phyloP scores from a whole-genome alignment of 2,797 vertebrate species.

The Chrysocyon brachyurus region DNA sequence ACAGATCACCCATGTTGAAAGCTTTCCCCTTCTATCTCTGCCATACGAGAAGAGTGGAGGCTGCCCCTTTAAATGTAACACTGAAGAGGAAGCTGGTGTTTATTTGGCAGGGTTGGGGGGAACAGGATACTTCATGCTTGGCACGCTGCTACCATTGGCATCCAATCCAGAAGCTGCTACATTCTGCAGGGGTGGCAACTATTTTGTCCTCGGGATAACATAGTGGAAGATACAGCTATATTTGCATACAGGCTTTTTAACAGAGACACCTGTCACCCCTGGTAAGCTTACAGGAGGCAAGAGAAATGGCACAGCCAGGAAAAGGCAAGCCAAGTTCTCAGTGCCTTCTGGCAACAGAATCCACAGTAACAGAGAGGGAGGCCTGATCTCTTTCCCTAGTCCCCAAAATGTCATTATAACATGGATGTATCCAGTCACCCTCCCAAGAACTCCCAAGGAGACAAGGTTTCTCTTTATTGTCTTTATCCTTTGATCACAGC shows the following conservation, averaged over 20 bases:
- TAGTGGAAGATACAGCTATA: slow-evolving; percentile 76
- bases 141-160: slow-evolving; percentile 69
- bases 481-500: slow-evolving; percentile 44
- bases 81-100: slow-evolving; percentile 62
- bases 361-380: slow-evolving; percentile 17
- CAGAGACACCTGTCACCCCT: slow-evolving; percentile 65
- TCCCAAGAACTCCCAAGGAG: slow-evolving; percentile 28
- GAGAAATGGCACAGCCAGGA: slow-evolving; percentile 65
- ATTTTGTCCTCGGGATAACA: slow-evolving; percentile 71
- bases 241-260: slow-evolving; percentile 71
- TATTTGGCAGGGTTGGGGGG: slow-evolving; percentile 17
- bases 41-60: slow-evolving; percentile 3
- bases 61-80: slow-evolving; percentile 52
- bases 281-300: slow-evolving; percentile 61
- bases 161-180: slow-evolving; percentile 62
- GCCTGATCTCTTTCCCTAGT: neutral
- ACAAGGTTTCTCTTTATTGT: neutral
- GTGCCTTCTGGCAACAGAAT: slow-evolving; percentile 66
- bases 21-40: neutral
- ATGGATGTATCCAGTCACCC: neutral
- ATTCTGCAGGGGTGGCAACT: slow-evolving; percentile 76
- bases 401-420: slow-evolving; percentile 35
- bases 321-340: slow-evolving; percentile 70
- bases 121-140: slow-evolving; percentile 69
- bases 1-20: neutral